These are phyloP conservation scores for Sericinus montela DNA, from an alignment of 2,888 invertebrate genomes.

Conservation along the genomic window DNA sequence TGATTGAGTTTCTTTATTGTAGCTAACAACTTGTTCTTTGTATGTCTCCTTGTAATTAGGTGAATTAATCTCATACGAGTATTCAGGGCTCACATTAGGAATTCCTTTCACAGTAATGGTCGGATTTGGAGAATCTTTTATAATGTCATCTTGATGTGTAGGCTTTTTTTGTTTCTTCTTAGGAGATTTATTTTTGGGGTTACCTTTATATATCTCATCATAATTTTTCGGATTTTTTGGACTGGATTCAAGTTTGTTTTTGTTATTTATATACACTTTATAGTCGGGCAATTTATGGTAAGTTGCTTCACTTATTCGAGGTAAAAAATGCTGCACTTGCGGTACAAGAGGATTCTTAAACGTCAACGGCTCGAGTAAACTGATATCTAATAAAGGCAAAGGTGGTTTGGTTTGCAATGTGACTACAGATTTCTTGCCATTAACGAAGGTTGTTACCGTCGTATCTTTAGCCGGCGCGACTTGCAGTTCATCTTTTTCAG, in stretches of 20 bases:
- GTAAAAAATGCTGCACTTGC: constrained; percentile 70
- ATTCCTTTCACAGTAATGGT: constrained; percentile 38
- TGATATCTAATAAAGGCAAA: constrained; percentile 58
- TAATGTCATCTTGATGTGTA: constrained; percentile 33
- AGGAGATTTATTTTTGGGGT: constrained; percentile 28
- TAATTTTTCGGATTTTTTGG: constrained; percentile 52
- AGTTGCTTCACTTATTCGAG: constrained; percentile 54
- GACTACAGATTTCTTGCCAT: constrained; percentile 56
- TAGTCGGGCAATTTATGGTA: constrained; percentile 49
- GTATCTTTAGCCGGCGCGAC: constrained; percentile 33
- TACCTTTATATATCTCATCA: constrained; percentile 39
- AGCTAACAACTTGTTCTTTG: constrained; percentile 58
- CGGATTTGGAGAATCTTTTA: constrained; percentile 40
- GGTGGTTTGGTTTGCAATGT: constrained; percentile 56
- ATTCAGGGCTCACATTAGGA: constrained; percentile 49
- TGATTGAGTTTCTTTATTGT: constrained; percentile 56
- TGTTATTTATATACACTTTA: constrained; percentile 39
- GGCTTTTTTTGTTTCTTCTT: constrained; percentile 39
- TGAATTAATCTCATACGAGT: constrained; percentile 57
- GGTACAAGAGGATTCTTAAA: constrained; percentile 69
- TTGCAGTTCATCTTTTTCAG: constrained; percentile 37
- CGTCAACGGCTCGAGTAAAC: constrained; percentile 61
- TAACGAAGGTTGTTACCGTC: constrained; percentile 45
- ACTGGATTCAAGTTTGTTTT: constrained; percentile 48
- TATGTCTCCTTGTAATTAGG: constrained; percentile 63